A percentile compares a stretch with the other conserved stretches of the same genome.
Evolutionary conservation across 1,140 invertebrate species (phyloP).

Genomic region (Macrocentrus cingulum): DNA sequence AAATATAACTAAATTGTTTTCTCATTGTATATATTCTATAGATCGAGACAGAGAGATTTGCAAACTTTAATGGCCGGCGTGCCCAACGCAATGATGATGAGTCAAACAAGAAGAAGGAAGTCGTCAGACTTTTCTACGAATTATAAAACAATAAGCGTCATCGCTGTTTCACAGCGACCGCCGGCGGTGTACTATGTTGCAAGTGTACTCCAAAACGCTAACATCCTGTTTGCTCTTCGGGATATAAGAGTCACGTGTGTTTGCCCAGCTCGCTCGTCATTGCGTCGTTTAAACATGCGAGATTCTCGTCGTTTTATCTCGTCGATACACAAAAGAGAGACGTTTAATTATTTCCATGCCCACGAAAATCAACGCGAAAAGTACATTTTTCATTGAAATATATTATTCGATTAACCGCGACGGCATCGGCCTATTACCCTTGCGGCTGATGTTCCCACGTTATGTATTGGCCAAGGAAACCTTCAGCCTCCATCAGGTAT

Average conservation of each 20-base stretch:
- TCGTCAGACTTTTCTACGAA: not conserved
- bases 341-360: not conserved
- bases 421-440: not conserved
- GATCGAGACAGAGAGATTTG: no score
- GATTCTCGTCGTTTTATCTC: not conserved
- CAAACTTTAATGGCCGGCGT: no score
- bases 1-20: no score
- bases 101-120: not conserved
- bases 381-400: no score
- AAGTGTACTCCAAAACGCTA: constrained; percentile 9
- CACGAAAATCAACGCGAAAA: not conserved
- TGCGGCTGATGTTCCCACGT: constrained; percentile 30
- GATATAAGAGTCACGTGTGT: constrained; percentile 24
- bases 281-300: constrained; percentile 18
- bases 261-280: constrained; percentile 20
- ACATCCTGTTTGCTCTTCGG: constrained; percentile 22
- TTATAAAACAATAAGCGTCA: constrained; percentile 14
- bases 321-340: not conserved
- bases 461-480: constrained; percentile 19
- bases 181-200: constrained; percentile 20
- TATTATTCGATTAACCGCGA: no score
- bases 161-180: constrained; percentile 13
- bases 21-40: no score
- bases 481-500: not conserved
- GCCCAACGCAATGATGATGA: no score